phyloP scores from a whole-genome alignment of 35 echinoderm and acorn worm species.

The Acanthaster planci region DNA sequence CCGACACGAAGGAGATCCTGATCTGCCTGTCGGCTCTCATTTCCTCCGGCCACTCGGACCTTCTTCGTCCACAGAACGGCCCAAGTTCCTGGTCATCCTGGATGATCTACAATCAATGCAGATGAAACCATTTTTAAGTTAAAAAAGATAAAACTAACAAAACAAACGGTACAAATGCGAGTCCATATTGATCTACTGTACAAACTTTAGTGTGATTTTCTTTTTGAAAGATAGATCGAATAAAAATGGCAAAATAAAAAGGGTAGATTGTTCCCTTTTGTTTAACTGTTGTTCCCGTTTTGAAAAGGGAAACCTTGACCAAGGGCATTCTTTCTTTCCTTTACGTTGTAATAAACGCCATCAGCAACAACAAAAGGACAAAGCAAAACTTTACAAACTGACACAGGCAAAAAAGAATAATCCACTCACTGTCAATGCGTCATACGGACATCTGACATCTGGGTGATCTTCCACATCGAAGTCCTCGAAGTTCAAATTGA shows the following conservation, averaged over 20 bases:
- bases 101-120: neutral
- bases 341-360: neutral
- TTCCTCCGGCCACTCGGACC: constrained; percentile 17
- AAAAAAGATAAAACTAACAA: neutral
- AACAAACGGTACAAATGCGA: neutral
- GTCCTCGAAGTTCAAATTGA: constrained; percentile 43
- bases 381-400: neutral
- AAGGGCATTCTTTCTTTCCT: neutral
- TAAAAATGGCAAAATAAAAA: too few species aligned
- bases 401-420: neutral
- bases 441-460: constrained; percentile 50
- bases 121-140: neutral
- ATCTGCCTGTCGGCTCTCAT: neutral
- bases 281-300: too few species aligned
- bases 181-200: too few species aligned
- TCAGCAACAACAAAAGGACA: neutral
- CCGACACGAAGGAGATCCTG: constrained; percentile 7
- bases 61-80: neutral
- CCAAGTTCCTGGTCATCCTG: neutral
- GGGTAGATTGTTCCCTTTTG: too few species aligned
- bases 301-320: neutral
- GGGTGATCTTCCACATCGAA: constrained; percentile 61
- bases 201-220: too few species aligned
- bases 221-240: too few species aligned
- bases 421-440: constrained; percentile 35